These are phyloP conservation scores for Chaunax sp. DNA, from an alignment of 2,797 vertebrate genomes.

Conservation along the genomic window DNA sequence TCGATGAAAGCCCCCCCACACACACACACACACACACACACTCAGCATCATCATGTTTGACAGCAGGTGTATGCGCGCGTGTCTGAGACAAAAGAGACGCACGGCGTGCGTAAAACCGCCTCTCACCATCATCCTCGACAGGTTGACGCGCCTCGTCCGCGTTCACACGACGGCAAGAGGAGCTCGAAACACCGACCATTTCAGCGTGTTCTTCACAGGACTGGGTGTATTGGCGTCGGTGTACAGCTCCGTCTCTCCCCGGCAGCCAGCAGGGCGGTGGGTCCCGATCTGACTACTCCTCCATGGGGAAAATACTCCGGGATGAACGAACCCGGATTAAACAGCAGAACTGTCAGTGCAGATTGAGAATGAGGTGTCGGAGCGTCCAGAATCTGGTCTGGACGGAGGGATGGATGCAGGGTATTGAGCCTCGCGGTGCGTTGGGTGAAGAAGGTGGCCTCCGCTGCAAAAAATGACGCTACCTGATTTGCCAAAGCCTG, in stretches of 20 bases:
- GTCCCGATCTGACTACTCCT: slow-evolving; percentile 22
- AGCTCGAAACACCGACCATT: slow-evolving; percentile 30
- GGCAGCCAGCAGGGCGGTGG: slow-evolving; percentile 43
- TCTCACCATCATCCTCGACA: slow-evolving; percentile 63
- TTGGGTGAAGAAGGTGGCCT: slow-evolving; percentile 29
- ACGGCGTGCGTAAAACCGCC: slow-evolving; percentile 6
- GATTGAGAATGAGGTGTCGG: accelerated
- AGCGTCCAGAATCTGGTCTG: slow-evolving; percentile 1
- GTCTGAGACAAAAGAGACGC: slow-evolving; percentile 45
- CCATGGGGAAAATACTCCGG: slow-evolving; percentile 19
- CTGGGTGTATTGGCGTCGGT: background rate
- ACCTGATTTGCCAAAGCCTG: slow-evolving; percentile 6
- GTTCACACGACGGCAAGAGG: slow-evolving; percentile 35
- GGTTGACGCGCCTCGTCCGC: slow-evolving; percentile 48
- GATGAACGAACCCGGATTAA: background rate
- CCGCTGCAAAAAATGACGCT: slow-evolving; percentile 56
- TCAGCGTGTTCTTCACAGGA: slow-evolving; percentile 3
- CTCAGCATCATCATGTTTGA: background rate
- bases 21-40: background rate
- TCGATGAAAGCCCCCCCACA: slow-evolving; percentile 6
- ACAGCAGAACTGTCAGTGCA: background rate
- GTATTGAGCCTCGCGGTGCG: slow-evolving; percentile 19
- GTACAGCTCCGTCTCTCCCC: slow-evolving; percentile 26
- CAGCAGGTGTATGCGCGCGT: slow-evolving; percentile 14
- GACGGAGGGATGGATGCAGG: slow-evolving; percentile 11